Conservation (phyloP, 2,888 invertebrate species). For the Trachelus iudaicus region DNA sequence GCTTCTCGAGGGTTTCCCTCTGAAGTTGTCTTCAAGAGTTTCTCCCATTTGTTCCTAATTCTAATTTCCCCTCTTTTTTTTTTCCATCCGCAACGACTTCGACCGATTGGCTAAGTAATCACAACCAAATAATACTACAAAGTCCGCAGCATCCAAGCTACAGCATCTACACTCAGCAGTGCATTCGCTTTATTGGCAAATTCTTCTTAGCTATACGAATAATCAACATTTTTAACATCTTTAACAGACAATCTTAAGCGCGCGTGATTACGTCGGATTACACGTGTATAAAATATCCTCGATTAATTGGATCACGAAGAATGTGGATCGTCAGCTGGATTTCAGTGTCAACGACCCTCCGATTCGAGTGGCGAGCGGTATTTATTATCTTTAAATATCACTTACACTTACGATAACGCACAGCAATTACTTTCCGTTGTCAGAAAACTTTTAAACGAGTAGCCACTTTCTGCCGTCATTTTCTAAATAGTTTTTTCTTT, state of each 20-base stretch:
- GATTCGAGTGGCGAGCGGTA: neutral
- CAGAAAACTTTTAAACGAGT: neutral
- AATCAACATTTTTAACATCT: conserved; percentile 22
- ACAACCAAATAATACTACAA: conserved; percentile 37
- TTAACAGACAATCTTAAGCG: conserved; percentile 20
- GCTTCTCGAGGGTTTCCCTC: neutral
- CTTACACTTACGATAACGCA: neutral
- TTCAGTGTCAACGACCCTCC: neutral
- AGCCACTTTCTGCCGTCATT: neutral
- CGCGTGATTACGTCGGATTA: neutral
- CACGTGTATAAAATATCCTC: neutral
- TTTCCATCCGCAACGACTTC: neutral
- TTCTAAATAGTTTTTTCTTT: neutral
- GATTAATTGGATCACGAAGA: neutral
- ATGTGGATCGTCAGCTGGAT: neutral
- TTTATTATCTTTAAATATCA: neutral
- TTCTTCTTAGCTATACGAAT: conserved; percentile 18
- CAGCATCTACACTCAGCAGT: neutral
- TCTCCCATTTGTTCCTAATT: neutral
- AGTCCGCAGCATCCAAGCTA: neutral
- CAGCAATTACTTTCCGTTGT: neutral
- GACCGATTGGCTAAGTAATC: conserved; percentile 24
- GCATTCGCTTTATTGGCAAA: neutral
- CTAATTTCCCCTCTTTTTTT: neutral
- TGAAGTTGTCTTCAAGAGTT: neutral